phyloP scores from a whole-genome alignment of 2,113 vertebrate genomes.

The Cyrtonyx montezumae region DNA sequence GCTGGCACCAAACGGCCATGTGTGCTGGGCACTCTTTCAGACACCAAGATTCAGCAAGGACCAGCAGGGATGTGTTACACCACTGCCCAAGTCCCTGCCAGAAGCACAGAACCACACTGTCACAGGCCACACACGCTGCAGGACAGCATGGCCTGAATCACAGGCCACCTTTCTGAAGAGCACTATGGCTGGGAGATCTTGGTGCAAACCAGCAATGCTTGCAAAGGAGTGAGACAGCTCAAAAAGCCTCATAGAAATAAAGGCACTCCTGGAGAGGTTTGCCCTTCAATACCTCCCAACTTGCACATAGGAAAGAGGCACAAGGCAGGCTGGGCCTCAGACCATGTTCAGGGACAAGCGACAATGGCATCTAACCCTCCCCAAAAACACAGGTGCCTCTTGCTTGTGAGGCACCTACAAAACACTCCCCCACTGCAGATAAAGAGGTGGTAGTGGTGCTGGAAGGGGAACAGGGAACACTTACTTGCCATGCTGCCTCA shows the following conservation, averaged over 20 bases:
- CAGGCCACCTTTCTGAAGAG: not conserved
- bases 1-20: not conserved
- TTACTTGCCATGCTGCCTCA: slow-evolving; percentile 79
- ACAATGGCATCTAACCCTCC: not conserved
- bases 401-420: not conserved
- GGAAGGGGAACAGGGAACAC: not conserved
- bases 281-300: not conserved
- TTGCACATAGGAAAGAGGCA: not conserved
- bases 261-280: not conserved
- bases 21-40: not conserved
- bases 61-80: rapidly evolving
- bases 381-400: not conserved
- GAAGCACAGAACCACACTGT: not conserved
- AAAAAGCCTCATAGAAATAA: not conserved
- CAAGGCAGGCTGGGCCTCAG: not conserved
- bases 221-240: not conserved
- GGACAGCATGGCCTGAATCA: not conserved
- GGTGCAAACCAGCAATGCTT: not conserved
- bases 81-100: not conserved
- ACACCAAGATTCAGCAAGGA: rapidly evolving
- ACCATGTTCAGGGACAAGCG: not conserved
- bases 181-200: not conserved
- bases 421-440: not conserved
- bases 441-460: too few relatives aligned
- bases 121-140: not conserved